Percentiles rank a stretch among this genome's conserved stretches.
These are phyloP conservation scores for Phalacrocorax pelagicus DNA, from an alignment of 2,113 vertebrate genomes.

Conservation along the genomic window DNA sequence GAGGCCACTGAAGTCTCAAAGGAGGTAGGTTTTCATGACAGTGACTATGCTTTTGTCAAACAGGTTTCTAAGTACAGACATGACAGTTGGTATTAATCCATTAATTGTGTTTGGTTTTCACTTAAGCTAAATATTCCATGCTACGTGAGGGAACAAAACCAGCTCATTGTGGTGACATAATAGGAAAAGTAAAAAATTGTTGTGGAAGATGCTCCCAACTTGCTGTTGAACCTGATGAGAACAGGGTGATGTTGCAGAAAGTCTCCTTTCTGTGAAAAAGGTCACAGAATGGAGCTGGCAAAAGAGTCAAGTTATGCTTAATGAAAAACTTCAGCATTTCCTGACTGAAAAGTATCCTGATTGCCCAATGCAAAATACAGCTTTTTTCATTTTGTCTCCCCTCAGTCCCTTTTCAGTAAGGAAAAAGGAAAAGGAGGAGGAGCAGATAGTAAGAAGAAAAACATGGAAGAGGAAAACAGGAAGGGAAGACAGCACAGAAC, in stretches of 20 bases:
- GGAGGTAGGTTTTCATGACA: not conserved
- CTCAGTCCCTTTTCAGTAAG: not conserved
- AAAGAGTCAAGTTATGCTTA: not conserved
- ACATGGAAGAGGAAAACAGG: not conserved
- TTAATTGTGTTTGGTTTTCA: slow-evolving; percentile 3
- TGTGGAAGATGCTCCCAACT: not conserved
- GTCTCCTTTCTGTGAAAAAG: not conserved
- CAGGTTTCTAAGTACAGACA: not conserved
- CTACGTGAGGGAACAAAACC: not conserved
- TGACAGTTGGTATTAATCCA: not conserved
- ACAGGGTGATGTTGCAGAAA: not conserved
- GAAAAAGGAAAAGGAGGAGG: not conserved
- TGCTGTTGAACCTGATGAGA: not conserved
- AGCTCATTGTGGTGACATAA: not conserved
- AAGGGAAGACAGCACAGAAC: not conserved
- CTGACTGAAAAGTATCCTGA: not conserved
- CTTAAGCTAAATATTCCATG: not conserved
- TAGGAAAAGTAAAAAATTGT: not conserved
- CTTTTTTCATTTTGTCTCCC: not conserved
- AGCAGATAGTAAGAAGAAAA: not conserved
- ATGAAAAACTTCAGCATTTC: not conserved
- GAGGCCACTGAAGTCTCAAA: not conserved
- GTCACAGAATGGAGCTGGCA: not conserved
- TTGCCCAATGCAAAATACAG: not conserved
- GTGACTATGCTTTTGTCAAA: not conserved